phyloP scores from a whole-genome alignment of 2,113 vertebrate species.

The Megatriorchis doriae region DNA sequence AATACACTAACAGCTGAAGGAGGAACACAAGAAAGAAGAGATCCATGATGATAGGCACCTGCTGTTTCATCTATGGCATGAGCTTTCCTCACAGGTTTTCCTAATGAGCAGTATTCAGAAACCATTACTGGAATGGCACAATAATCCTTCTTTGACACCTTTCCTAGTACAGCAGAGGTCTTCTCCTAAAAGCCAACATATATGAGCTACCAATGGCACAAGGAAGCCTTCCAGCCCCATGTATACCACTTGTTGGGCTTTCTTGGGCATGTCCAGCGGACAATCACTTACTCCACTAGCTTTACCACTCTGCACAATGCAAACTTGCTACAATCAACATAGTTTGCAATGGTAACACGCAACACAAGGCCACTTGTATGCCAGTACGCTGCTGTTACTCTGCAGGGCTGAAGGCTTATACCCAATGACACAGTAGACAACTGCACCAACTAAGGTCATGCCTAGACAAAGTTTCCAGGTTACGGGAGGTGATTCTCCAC shows the following conservation, averaged over 20 bases:
- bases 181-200: neutral
- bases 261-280: neutral
- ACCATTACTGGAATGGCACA: neutral
- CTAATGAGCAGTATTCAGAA: neutral
- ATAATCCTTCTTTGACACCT: neutral
- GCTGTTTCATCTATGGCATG: neutral
- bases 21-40: neutral
- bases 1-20: neutral
- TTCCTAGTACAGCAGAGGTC: neutral
- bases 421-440: neutral
- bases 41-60: neutral
- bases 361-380: neutral
- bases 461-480: neutral
- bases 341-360: too few species aligned
- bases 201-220: neutral
- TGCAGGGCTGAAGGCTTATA: neutral
- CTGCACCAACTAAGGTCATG: neutral
- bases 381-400: neutral
- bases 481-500: neutral
- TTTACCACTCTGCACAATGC: neutral
- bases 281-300: neutral
- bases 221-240: neutral
- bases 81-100: neutral
- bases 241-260: neutral
- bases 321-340: neutral